Conservation (phyloP, 1,140 invertebrate genomes). For the Pseudoatta argentina region DNA sequence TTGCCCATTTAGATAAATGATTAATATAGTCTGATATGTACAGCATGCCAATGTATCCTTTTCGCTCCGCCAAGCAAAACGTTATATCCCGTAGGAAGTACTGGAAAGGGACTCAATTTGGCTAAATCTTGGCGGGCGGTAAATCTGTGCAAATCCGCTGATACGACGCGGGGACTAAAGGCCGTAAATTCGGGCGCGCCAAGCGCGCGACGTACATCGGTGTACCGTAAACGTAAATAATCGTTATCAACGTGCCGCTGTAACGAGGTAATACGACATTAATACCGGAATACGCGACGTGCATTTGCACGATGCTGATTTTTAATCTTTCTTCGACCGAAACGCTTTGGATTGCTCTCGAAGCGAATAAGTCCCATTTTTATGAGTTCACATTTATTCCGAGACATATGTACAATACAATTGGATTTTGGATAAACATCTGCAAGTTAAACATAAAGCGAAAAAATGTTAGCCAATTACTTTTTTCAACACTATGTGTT, state of each 20-base stretch:
- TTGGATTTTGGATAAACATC: neutral
- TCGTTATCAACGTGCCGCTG: constrained; percentile 59
- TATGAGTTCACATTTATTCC: constrained; percentile 14
- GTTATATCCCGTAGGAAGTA: constrained; percentile 37
- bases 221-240: constrained; percentile 62
- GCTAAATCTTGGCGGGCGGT: constrained; percentile 62
- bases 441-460: constrained; percentile 3
- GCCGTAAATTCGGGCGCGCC: constrained; percentile 53
- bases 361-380: constrained; percentile 13
- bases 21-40: constrained; percentile 32
- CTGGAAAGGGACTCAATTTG: constrained; percentile 59
- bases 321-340: constrained; percentile 35
- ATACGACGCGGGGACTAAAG: constrained; percentile 55
- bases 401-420: constrained; percentile 14
- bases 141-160: constrained; percentile 63
- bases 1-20: constrained; percentile 34
- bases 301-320: constrained; percentile 42
- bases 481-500: neutral
- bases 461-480: constrained; percentile 15
- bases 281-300: constrained; percentile 42
- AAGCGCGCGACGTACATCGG: constrained; percentile 40
- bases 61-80: constrained; percentile 36
- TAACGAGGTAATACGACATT: constrained; percentile 57
- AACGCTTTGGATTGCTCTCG: neutral
- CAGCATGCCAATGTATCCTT: constrained; percentile 27